Conservation (phyloP, 1,140 invertebrate genomes). For the Rhyacophila brunnea region DNA sequence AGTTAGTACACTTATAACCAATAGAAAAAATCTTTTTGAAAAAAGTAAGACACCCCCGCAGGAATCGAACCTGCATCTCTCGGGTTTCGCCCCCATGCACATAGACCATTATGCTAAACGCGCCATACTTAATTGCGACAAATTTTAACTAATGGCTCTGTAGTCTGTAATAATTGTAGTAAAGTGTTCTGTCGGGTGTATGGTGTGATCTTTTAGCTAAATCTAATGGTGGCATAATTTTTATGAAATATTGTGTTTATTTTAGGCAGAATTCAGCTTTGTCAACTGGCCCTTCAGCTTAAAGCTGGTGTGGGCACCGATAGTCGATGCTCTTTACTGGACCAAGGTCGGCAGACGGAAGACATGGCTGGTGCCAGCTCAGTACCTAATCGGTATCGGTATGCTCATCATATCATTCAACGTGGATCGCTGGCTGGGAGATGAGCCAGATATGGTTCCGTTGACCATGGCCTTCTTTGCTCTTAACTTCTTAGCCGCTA, state of each 20-base stretch:
- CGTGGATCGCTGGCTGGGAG: constrained; percentile 75
- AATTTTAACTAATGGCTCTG: no score
- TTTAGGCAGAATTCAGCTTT: constrained; percentile 97
- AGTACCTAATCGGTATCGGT: constrained; percentile 80
- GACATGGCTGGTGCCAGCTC: constrained; percentile 93
- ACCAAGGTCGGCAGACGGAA: constrained; percentile 86
- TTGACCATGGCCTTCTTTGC: constrained; percentile 87
- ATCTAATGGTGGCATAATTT: no score
- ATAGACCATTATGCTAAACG: no score
- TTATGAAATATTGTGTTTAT: constrained; percentile 33
- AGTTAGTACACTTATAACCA: no score
- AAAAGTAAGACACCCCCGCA: no score
- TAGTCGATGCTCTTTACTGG: constrained; percentile 91
- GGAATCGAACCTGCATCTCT: no score
- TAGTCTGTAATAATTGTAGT: no score
- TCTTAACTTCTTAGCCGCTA: constrained; percentile 95
- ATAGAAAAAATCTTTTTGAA: no score
- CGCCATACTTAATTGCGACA: no score
- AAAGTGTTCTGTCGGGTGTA: no score
- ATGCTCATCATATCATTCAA: constrained; percentile 81
- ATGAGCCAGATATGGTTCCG: constrained; percentile 74
- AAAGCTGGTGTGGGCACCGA: constrained; percentile 96
- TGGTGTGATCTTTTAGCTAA: no score
- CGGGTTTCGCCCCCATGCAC: no score
- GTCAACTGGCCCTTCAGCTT: constrained; percentile 97